phyloP scores from a whole-genome alignment of 2,888 invertebrate species.

The Protula sp. region DNA sequence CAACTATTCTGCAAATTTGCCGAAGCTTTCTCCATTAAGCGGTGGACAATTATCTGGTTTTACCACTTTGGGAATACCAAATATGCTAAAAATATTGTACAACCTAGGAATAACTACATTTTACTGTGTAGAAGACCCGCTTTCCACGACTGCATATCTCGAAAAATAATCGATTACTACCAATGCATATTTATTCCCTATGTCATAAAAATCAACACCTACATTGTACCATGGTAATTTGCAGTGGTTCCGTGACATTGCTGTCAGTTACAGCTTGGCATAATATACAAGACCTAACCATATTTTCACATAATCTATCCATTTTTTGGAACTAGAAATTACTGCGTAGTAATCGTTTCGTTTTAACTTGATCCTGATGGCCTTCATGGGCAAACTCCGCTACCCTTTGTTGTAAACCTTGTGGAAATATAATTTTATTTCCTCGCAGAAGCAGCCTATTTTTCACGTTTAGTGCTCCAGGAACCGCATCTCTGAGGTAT shows the following conservation, averaged over 20 bases:
- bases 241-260: conserved; percentile 10
- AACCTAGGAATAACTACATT: conserved; percentile 15
- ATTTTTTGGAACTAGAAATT: conserved; percentile 30
- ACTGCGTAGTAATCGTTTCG: conserved; percentile 22
- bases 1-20: conserved; percentile 16
- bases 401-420: too few species aligned
- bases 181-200: conserved; percentile 16
- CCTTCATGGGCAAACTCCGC: conserved; percentile 23
- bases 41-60: conserved; percentile 9
- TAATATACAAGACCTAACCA: too few species aligned
- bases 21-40: conserved; percentile 17
- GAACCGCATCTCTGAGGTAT: too few species aligned
- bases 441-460: conserved; percentile 14
- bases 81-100: conserved; percentile 9
- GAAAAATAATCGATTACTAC: conserved; percentile 25
- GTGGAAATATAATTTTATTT: conserved; percentile 18
- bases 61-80: not conserved
- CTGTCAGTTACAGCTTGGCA: too few species aligned
- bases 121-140: conserved; percentile 12
- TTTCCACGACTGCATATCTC: conserved; percentile 23
- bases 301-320: too few species aligned
- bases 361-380: too few species aligned
- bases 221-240: conserved; percentile 16
- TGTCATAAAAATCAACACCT: conserved; percentile 18
- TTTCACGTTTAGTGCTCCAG: too few species aligned